phyloP scores from a whole-genome alignment of 2,113 vertebrate species.

The Onychostruthus taczanowskii region DNA sequence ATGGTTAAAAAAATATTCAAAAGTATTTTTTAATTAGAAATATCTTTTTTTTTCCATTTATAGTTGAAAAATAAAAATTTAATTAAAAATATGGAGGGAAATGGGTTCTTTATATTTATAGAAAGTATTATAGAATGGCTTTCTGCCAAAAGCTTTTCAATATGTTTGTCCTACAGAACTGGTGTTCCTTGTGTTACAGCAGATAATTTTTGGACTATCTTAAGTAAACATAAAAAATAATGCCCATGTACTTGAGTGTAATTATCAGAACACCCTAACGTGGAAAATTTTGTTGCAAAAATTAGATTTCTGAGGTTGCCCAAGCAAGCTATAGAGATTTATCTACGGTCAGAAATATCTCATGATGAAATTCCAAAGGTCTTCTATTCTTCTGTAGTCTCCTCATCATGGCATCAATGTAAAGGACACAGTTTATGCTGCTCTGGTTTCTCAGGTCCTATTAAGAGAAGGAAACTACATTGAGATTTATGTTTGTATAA shows the following conservation, averaged over 20 bases:
- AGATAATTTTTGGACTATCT: neutral
- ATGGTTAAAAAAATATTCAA: neutral
- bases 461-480: neutral
- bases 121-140: neutral
- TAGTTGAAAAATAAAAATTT: neutral
- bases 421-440: neutral
- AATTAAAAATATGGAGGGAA: neutral
- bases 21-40: neutral
- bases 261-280: neutral
- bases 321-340: neutral
- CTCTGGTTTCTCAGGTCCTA: neutral
- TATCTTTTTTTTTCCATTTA: neutral
- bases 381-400: neutral
- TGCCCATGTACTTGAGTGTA: neutral
- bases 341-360: neutral
- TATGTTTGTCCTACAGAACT: neutral
- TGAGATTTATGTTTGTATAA: neutral
- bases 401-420: neutral
- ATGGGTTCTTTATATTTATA: neutral
- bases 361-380: neutral
- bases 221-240: neutral
- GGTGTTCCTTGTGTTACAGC: neutral
- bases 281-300: neutral
- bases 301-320: neutral
- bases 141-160: neutral